Evolutionary conservation across 2,888 invertebrate species (phyloP).

Genomic region (Oxycera nigricornis): DNA sequence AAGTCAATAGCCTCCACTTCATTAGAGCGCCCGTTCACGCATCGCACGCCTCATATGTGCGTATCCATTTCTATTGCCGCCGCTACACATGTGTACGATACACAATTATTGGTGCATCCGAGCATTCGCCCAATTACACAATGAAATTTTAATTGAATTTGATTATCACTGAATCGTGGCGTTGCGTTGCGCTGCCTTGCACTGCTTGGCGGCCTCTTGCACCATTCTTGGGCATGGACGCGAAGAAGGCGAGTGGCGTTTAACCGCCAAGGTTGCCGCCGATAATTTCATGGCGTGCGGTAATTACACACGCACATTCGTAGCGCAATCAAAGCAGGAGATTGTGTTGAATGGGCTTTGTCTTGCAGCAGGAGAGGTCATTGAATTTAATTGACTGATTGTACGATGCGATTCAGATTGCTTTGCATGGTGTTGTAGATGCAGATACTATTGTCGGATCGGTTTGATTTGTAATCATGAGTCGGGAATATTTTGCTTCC

Average conservation of each 20-base stretch:
- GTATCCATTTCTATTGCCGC: too few relatives aligned
- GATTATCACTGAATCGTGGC: constrained; percentile 15
- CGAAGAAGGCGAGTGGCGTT: background rate
- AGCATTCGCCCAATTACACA: constrained; percentile 29
- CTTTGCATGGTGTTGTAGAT: too few relatives aligned
- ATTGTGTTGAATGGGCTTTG: background rate
- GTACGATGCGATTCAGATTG: too few relatives aligned
- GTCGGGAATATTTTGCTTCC: too few relatives aligned
- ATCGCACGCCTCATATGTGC: background rate
- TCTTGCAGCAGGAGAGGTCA: background rate
- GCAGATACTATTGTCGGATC: too few relatives aligned
- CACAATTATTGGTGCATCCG: background rate
- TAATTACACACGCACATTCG: constrained; percentile 7
- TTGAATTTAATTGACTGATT: background rate
- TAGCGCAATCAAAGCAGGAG: background rate
- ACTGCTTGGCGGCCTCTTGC: background rate
- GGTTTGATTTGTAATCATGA: too few relatives aligned
- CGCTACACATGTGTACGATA: background rate
- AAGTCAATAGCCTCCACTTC: constrained; percentile 31
- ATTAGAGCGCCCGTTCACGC: constrained; percentile 8
- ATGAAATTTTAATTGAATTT: constrained; percentile 32
- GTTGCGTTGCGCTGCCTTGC: background rate
- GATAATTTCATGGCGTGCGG: background rate
- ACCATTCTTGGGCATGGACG: background rate
- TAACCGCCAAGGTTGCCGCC: background rate